Evolutionary conservation across 2,888 invertebrate species (phyloP).

Genomic region (Stenotaenia linearis): DNA sequence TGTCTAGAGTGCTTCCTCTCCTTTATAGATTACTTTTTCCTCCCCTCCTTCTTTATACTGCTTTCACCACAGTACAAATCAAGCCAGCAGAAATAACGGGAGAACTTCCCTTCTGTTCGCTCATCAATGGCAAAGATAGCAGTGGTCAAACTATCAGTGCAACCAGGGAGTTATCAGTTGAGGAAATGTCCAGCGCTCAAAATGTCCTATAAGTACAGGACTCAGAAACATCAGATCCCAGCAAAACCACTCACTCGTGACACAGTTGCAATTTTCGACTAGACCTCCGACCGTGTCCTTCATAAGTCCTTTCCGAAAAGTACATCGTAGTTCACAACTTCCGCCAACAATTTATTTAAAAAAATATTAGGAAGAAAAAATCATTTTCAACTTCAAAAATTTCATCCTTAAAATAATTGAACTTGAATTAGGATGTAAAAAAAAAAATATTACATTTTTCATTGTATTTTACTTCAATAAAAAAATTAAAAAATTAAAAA

Average conservation of each 20-base stretch:
- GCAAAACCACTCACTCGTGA: slow-evolving; percentile 9
- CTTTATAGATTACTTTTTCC: neutral
- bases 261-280: slow-evolving; percentile 5
- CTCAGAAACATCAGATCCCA: neutral
- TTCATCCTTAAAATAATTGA: too few relatives aligned
- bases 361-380: neutral
- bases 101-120: slow-evolving; percentile 4
- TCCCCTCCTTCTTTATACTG: neutral
- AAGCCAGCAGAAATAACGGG: slow-evolving; percentile 4
- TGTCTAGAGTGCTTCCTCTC: neutral
- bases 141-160: slow-evolving; percentile 9
- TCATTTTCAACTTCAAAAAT: neutral
- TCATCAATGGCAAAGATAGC: neutral
- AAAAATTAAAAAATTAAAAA: too few relatives aligned
- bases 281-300: slow-evolving; percentile 1
- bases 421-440: too few relatives aligned
- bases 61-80: neutral
- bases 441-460: too few relatives aligned
- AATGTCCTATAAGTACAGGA: slow-evolving; percentile 9
- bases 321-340: neutral
- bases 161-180: slow-evolving; percentile 9
- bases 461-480: too few relatives aligned
- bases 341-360: neutral
- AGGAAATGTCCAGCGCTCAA: slow-evolving; percentile 9
- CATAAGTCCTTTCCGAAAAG: neutral